Conservation (phyloP, 2,797 vertebrate genomes). For the Pipistrellus kuhlii region DNA sequence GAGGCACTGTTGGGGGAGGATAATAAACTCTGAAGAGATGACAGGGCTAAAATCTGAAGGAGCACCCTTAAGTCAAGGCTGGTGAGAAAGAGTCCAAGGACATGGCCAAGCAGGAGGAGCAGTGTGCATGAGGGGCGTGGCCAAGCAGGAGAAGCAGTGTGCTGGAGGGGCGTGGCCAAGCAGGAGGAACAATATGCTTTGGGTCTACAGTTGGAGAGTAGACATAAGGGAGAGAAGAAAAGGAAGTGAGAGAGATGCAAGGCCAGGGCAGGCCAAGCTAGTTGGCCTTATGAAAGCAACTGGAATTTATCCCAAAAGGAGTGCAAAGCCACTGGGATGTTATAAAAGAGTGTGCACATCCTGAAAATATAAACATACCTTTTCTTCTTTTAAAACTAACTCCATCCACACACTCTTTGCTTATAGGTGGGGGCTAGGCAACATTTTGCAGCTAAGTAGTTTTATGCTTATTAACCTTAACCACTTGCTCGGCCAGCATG, state of each 20-base stretch:
- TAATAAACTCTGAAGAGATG: neutral
- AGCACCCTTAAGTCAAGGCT: neutral
- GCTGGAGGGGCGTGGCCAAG: neutral
- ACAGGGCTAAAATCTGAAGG: neutral
- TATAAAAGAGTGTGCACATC: neutral
- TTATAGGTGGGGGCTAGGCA: neutral
- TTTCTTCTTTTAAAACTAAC: conserved; percentile 20
- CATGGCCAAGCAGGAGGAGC: neutral
- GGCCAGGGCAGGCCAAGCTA: neutral
- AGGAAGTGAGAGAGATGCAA: neutral
- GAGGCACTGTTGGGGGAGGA: neutral
- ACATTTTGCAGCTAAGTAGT: conserved; percentile 25
- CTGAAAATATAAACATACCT: neutral
- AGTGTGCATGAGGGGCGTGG: too few species aligned
- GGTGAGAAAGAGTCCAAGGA: neutral
- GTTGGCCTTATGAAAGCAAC: neutral
- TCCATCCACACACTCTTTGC: neutral
- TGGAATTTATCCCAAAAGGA: neutral
- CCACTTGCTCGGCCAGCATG: neutral
- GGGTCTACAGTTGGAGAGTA: neutral
- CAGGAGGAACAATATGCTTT: neutral
- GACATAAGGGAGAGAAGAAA: neutral
- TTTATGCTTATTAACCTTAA: neutral
- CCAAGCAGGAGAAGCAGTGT: neutral
- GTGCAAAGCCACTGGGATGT: neutral